phyloP scores from a whole-genome alignment of 2,888 invertebrate species.

The Drosophila heteroneura region DNA sequence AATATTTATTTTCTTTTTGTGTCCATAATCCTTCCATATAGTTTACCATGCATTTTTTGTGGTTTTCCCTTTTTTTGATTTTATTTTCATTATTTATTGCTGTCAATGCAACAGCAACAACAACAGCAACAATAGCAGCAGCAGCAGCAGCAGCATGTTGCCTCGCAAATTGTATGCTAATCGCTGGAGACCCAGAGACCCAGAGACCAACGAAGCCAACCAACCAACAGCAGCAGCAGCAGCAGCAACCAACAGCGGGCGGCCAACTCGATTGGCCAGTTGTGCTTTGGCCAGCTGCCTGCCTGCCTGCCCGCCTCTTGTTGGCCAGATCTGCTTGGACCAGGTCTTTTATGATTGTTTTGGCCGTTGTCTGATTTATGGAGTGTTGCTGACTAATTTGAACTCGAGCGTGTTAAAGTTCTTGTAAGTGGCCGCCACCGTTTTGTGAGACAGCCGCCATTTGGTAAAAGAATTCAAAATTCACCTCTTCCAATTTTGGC shows the following conservation, averaged over 20 bases:
- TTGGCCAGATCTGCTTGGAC: constrained; percentile 13
- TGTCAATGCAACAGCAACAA: constrained; percentile 46
- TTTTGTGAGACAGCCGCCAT: constrained; percentile 25
- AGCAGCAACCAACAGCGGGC: constrained; percentile 37
- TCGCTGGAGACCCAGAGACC: constrained; percentile 54
- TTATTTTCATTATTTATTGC: constrained; percentile 66
- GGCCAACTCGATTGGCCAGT: constrained; percentile 62
- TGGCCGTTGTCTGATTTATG: constrained; percentile 70
- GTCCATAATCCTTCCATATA: neutral
- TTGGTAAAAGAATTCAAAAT: constrained; percentile 3
- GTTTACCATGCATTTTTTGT: constrained; percentile 35
- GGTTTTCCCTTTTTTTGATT: neutral
- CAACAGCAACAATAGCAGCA: neutral
- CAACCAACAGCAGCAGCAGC: constrained; percentile 19
- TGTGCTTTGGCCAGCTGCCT: constrained; percentile 14
- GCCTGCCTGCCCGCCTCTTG: constrained; percentile 1
- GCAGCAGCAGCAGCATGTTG: constrained; percentile 33
- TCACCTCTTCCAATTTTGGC: constrained; percentile 11
- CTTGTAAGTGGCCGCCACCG: constrained; percentile 61
- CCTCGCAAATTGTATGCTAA: constrained; percentile 76
- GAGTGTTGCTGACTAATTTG: constrained; percentile 77
- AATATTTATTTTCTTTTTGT: neutral
- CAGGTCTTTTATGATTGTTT: constrained; percentile 52
- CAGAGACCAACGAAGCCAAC: neutral
- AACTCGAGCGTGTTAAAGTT: constrained; percentile 67